These are phyloP conservation scores for Eledone cirrhosa DNA, from an alignment of 2,888 invertebrate species.

Conservation along the genomic window DNA sequence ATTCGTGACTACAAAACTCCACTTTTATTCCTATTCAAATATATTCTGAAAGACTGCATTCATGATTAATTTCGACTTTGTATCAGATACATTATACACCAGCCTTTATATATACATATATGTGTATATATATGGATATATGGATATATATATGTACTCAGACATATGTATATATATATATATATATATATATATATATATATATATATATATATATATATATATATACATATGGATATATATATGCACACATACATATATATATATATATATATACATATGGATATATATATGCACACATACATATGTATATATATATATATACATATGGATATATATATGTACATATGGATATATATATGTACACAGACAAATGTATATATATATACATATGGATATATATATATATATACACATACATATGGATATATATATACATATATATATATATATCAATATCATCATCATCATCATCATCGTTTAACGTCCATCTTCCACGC, in stretches of 20 bases:
- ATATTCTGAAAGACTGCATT: no score
- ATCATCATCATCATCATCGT: no score
- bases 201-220: slow-evolving; percentile 1
- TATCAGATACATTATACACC: no score
- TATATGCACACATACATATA: background rate
- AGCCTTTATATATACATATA: background rate
- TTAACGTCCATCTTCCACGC: no score
- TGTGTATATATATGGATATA: background rate
- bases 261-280: background rate
- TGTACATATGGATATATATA: background rate
- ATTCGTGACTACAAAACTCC: no score
- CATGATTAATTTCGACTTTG: no score
- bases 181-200: background rate
- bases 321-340: background rate
- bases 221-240: background rate
- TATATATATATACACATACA: background rate
- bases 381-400: background rate
- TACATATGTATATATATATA: background rate
- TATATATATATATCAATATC: no score
- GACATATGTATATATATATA: slow-evolving; percentile 1
- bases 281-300: background rate
- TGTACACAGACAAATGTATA: background rate
- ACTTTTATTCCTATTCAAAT: no score
- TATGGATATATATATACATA: background rate
- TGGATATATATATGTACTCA: background rate